Percentiles rank a stretch among this genome's conserved stretches.
phyloP scores from a whole-genome alignment of 37 sponge, comb jelly and placozoan species.

The Aphrocallistes beatrix region DNA sequence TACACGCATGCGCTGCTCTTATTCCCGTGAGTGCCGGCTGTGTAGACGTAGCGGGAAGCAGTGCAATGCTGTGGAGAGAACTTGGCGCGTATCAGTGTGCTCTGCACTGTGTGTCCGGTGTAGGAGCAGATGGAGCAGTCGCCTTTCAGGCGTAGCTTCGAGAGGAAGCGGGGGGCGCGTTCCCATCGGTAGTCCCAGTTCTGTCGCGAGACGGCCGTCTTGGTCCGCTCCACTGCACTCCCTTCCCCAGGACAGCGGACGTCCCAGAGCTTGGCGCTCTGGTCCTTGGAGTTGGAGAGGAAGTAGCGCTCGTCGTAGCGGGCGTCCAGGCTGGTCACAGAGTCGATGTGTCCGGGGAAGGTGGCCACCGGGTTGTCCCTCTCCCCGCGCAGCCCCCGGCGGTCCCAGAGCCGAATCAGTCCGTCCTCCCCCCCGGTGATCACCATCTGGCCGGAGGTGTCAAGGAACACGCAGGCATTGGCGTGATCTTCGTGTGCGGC shows the following conservation, averaged over 20 bases:
- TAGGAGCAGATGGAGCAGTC: conserved; percentile 81
- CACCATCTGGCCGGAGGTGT: conserved; percentile 42
- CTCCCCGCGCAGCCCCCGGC: conserved; percentile 33
- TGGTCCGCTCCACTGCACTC: conserved; percentile 25
- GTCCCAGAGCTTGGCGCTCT: conserved; percentile 87
- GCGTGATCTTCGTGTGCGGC: conserved; percentile 63
- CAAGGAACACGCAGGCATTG: conserved; percentile 44
- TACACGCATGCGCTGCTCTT: not conserved
- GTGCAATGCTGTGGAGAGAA: conserved; percentile 70
- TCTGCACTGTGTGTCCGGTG: conserved; percentile 66
- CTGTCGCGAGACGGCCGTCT: conserved; percentile 27
- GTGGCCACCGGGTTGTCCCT: conserved; percentile 54
- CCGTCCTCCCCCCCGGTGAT: conserved; percentile 67
- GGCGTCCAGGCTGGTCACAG: conserved; percentile 67
- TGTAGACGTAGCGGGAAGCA: not conserved
- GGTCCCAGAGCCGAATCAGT: conserved; percentile 67
- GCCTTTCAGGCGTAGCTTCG: conserved; percentile 27
- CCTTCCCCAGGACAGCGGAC: conserved; percentile 36
- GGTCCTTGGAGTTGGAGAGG: conserved; percentile 87
- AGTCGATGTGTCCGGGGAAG: conserved; percentile 76
- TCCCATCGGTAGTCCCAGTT: conserved; percentile 76
- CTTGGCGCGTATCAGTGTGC: conserved; percentile 61
- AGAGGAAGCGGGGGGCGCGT: conserved; percentile 26
- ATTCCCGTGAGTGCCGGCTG: not conserved
- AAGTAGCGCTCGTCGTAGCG: conserved; percentile 60